Percentiles rank a stretch among this genome's conserved stretches.
Evolutionary conservation across 2,113 vertebrate genomes (phyloP).

Genomic region (Spea bombifrons): DNA sequence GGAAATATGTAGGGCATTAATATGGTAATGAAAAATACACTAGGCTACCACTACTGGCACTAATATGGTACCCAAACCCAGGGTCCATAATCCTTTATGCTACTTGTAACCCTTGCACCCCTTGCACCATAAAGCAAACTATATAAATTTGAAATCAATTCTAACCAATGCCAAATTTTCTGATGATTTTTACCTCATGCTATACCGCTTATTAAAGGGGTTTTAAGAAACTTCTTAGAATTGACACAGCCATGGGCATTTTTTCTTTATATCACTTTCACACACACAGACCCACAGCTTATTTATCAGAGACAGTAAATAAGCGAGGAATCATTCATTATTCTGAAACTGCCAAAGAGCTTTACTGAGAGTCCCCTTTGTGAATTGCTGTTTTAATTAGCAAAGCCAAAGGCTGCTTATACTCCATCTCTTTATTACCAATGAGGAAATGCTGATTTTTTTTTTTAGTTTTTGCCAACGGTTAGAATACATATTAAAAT

Average conservation of each 20-base stretch:
- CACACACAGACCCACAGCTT: neutral
- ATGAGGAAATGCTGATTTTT: constrained; percentile 38
- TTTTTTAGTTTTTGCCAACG: constrained; percentile 40
- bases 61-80: too few relatives aligned
- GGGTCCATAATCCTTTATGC: too few relatives aligned
- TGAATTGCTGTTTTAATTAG: constrained; percentile 46
- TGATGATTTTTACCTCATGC: too few relatives aligned
- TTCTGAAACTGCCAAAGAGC: constrained; percentile 29
- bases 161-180: neutral
- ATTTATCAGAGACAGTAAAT: constrained; percentile 18
- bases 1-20: too few relatives aligned
- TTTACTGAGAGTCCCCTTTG: constrained; percentile 32
- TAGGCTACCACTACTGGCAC: too few relatives aligned
- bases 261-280: neutral
- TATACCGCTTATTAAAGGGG: neutral
- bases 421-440: constrained; percentile 38
- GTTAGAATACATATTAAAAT: constrained; percentile 48
- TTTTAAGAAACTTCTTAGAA: neutral
- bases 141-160: too few relatives aligned
- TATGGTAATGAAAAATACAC: too few relatives aligned
- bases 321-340: constrained; percentile 39
- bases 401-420: constrained; percentile 44
- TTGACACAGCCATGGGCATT: constrained; percentile 21
- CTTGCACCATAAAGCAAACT: neutral
- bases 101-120: neutral